These are phyloP conservation scores for Leuciscus waleckii DNA, from an alignment of 2,797 vertebrate species.

Conservation along the genomic window DNA sequence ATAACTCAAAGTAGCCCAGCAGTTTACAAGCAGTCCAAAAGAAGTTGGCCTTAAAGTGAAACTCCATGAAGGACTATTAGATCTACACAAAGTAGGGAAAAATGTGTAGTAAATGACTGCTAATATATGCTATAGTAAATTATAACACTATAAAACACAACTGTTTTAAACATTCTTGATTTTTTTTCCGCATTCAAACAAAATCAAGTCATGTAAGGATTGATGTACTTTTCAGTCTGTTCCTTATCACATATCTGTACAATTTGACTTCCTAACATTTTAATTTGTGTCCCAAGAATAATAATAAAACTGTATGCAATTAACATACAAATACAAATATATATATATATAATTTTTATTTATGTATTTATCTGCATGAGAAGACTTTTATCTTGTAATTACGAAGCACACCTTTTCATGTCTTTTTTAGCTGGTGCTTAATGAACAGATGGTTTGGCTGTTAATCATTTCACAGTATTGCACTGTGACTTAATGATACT, in stretches of 20 bases:
- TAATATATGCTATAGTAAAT: neutral
- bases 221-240: neutral
- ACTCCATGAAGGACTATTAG: neutral
- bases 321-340: no score
- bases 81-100: neutral
- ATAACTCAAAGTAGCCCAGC: constrained; percentile 11
- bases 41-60: neutral
- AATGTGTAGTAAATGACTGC: neutral
- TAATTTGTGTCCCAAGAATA: neutral
- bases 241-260: neutral
- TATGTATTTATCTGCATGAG: no score
- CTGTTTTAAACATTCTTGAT: neutral
- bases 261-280: neutral
- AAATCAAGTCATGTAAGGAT: no score
- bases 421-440: neutral
- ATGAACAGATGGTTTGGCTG: neutral
- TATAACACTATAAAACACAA: neutral
- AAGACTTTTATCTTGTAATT: no score
- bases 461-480: neutral
- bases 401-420: neutral
- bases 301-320: neutral
- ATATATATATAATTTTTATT: no score
- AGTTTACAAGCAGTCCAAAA: constrained; percentile 5
- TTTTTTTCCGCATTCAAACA: neutral
- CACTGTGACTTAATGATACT: neutral